These are phyloP conservation scores for Baccha elongata DNA, from an alignment of 2,888 invertebrate genomes.

Conservation along the genomic window DNA sequence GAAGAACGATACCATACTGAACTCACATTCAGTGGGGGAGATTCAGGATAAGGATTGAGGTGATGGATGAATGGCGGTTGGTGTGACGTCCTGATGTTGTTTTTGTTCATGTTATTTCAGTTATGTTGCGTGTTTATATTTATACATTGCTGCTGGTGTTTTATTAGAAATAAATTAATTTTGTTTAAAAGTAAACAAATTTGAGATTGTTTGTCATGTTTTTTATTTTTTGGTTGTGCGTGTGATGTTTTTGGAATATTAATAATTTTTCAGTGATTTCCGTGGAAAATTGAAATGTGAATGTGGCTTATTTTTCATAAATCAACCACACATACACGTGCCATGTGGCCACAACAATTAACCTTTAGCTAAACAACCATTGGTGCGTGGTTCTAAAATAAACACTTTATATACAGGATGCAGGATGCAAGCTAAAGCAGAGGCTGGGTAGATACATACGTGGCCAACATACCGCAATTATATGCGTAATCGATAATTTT, in stretches of 20 bases:
- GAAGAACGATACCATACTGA: background rate
- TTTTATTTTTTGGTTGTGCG: background rate
- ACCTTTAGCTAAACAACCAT: constrained; percentile 55
- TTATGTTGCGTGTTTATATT: background rate
- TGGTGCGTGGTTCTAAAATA: constrained; percentile 46
- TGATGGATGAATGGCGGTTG: constrained; percentile 34
- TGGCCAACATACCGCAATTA: constrained; percentile 43
- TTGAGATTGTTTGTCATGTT: constrained; percentile 18
- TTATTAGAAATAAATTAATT: constrained; percentile 53
- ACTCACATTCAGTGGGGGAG: background rate
- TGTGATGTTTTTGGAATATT: constrained; percentile 15
- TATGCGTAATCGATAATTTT: constrained; percentile 58
- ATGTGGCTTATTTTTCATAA: constrained; percentile 38
- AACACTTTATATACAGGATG: constrained; percentile 35
- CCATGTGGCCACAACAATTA: constrained; percentile 60
- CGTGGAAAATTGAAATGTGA: background rate
- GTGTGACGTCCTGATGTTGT: constrained; percentile 6
- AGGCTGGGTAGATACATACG: constrained; percentile 11
- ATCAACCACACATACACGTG: constrained; percentile 64
- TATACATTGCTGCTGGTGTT: background rate
- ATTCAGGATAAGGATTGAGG: constrained; percentile 29
- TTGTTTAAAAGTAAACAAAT: constrained; percentile 51
- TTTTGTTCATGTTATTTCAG: constrained; percentile 14
- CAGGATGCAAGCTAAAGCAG: no score
- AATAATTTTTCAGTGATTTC: constrained; percentile 13